Evolutionary conservation across 2,797 vertebrate genomes (phyloP).

Genomic region (Channallabes apus): DNA sequence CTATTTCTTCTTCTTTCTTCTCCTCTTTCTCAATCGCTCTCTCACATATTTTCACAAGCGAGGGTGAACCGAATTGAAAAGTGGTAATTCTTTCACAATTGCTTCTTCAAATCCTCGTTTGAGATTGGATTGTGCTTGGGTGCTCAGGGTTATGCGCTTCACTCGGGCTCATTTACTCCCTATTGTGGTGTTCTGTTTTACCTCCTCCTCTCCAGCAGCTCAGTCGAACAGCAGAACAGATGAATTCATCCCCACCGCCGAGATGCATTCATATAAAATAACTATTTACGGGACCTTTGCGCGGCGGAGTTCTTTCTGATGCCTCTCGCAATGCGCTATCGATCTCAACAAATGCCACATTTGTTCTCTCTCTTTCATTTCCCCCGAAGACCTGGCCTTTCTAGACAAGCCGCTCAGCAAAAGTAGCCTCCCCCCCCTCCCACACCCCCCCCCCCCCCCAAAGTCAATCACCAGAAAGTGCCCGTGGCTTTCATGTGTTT

Average conservation of each 20-base stretch:
- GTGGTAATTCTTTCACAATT: conserved; percentile 42
- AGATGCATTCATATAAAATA: conserved; percentile 43
- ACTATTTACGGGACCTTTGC: conserved; percentile 49
- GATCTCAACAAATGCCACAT: conserved; percentile 61
- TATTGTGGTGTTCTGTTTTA: conserved; percentile 24
- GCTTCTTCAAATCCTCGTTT: conserved; percentile 37
- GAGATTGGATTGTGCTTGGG: conserved; percentile 12
- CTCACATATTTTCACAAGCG: conserved; percentile 7
- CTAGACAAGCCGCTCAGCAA: conserved; percentile 28
- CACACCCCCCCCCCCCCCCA: background rate
- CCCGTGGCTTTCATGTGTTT: conserved; percentile 43
- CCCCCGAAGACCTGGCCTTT: conserved; percentile 55
- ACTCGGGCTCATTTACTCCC: conserved; percentile 38
- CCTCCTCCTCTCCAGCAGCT: conserved; percentile 21
- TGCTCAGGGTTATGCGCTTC: conserved; percentile 20
- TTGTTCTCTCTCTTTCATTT: conserved; percentile 53
- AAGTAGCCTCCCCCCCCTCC: background rate
- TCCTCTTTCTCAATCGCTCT: background rate
- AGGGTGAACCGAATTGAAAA: conserved; percentile 32
- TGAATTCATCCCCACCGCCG: conserved; percentile 38
- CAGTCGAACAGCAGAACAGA: conserved; percentile 29
- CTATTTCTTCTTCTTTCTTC: background rate
- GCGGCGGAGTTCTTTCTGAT: conserved; percentile 42
- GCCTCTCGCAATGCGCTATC: conserved; percentile 50
- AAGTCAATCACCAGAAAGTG: conserved; percentile 46